Evolutionary conservation across 2,113 vertebrate species (phyloP).

Genomic region (Proterorhinus semilunaris): DNA sequence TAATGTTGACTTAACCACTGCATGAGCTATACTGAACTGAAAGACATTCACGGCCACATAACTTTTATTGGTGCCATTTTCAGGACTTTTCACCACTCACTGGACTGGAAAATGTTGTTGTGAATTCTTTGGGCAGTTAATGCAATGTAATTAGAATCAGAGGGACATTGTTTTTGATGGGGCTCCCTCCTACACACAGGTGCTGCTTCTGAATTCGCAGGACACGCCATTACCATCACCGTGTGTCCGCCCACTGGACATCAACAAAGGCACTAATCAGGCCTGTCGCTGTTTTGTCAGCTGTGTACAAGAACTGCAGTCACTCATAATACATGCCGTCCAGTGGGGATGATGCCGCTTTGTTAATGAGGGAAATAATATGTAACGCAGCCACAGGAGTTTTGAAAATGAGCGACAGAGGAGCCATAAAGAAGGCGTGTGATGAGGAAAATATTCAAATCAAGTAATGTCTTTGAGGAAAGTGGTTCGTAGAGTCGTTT

Average conservation of each 20-base stretch:
- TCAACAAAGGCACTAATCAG: neutral
- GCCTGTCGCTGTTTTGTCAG: neutral
- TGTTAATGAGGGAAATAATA: neutral
- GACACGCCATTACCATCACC: neutral
- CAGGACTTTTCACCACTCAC: neutral
- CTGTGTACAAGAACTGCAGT: neutral
- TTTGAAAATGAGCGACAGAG: neutral
- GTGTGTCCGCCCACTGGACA: neutral
- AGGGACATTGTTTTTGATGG: neutral
- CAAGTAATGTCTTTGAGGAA: neutral
- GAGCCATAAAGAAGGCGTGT: neutral
- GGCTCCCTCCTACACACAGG: neutral
- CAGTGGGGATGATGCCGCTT: neutral
- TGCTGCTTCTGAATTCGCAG: neutral
- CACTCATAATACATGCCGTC: neutral
- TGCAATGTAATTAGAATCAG: conserved; percentile 1
- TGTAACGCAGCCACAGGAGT: neutral
- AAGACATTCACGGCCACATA: no score
- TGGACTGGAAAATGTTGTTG: neutral
- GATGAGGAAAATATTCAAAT: conserved; percentile 7
- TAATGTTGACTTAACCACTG: no score
- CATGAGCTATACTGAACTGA: no score
- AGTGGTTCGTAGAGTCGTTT: neutral
- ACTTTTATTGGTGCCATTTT: neutral
- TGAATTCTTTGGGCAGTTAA: neutral